Base-by-base conservation (phyloP, 2,797 vertebrate genomes). In the Crenuchus spilurus region DNA sequence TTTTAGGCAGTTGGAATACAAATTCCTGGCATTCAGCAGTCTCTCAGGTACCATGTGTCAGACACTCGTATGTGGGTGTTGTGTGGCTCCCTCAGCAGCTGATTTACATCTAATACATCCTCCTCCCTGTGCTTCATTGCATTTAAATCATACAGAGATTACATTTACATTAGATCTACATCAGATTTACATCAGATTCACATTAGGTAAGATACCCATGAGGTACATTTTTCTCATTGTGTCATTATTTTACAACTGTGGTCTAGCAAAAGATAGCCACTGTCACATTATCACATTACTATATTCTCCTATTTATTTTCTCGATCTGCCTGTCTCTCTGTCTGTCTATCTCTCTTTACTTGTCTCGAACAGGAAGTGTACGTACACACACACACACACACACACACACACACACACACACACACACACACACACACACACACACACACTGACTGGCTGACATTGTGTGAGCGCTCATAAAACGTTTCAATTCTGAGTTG, bases 61-160 rank as follows among this genome's bases (percentile, higher is more conserved):
- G 18, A 20, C 57, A 18, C 61, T n/a, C 20, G 24, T 66, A 63
- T 68, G 46, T 37, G 3, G 33, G 52, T 55, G 46, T 70, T 66
- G 61, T 39, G 31, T 14, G 33, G 39, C 41, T 70, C 22, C 28
- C 6, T 4, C 24, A 31, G 35, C 42, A 60, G 46, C 75, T 62
- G n/a, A 74, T 80, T 79, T 76, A 68, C 39, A 60, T 79, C 60
- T 74, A 80, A 80, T 63, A 55, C 70, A 41, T 74, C 55, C 46
- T 72, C 33, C 16, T 63, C 18, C 24, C 41, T 14, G 33, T 75
- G 69, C 75, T 57, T 83, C 30, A 35, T 13, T 78, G 74, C 77
- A 72, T 85, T 84, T 79, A 77, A 70, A 77, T 83, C 74, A 82
- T 79, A 82, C 77, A 60, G 72, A 81, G 78, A 83, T 79, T 75